phyloP scores from a whole-genome alignment of 2,888 invertebrate genomes.

The Blastobasis adustella region DNA sequence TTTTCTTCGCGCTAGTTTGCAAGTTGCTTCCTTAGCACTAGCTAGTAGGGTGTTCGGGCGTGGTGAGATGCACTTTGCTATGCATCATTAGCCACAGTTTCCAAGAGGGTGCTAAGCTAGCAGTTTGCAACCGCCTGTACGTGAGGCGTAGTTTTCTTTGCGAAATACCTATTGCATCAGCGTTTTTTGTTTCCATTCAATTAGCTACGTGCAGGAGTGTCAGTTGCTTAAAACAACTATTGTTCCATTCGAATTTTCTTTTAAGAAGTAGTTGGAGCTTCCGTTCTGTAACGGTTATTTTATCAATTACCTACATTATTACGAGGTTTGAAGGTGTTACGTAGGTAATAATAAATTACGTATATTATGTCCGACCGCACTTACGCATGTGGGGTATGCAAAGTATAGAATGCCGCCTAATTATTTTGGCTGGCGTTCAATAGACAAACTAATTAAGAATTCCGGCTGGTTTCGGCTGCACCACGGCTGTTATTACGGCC shows the following conservation, averaged over 20 bases:
- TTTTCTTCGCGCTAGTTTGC: neutral
- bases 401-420: neutral
- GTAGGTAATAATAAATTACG: too few species aligned
- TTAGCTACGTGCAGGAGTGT: too few species aligned
- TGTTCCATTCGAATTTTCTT: too few species aligned
- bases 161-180: too few species aligned
- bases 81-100: constrained; percentile 9
- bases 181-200: too few species aligned
- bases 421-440: neutral
- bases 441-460: neutral
- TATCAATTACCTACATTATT: too few species aligned
- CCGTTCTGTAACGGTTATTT: too few species aligned
- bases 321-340: too few species aligned
- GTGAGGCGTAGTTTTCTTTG: neutral
- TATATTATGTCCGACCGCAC: too few species aligned
- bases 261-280: too few species aligned
- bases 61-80: constrained; percentile 6
- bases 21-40: neutral
- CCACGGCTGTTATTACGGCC: constrained; percentile 6
- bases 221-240: too few species aligned
- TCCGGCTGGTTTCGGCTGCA: neutral
- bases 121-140: neutral
- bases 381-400: too few species aligned
- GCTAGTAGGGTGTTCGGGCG: constrained; percentile 1
- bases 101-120: constrained; percentile 1